A percentile compares a stretch with the other conserved stretches of the same genome.
These are phyloP conservation scores for Philopedon plagiatum DNA, from an alignment of 2,888 invertebrate genomes.

Conservation along the genomic window DNA sequence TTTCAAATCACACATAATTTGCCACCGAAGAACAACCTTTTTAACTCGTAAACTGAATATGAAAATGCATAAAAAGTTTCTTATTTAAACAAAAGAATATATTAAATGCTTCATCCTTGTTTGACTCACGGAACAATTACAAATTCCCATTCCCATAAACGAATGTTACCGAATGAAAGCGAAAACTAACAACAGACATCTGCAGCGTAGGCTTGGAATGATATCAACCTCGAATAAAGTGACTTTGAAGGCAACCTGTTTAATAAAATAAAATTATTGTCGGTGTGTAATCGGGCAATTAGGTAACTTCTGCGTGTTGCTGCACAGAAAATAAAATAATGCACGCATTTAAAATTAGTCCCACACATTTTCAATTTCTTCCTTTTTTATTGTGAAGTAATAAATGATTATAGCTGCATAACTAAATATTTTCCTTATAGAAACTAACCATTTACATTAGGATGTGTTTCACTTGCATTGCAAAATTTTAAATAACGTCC, in stretches of 20 bases:
- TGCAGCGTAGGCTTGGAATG: constrained; percentile 42
- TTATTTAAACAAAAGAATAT: constrained; percentile 42
- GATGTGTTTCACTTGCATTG: too few species aligned
- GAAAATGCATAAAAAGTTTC: constrained; percentile 29
- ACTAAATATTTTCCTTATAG: constrained; percentile 8
- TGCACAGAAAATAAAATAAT: constrained; percentile 7
- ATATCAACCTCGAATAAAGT: constrained; percentile 43
- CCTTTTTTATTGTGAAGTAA: constrained; percentile 10
- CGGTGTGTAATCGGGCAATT: constrained; percentile 22
- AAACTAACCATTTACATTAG: not conserved
- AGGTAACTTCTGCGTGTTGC: constrained; percentile 22
- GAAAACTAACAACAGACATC: constrained; percentile 39
- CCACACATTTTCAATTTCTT: constrained; percentile 24
- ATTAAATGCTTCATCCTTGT: constrained; percentile 37
- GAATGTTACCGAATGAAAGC: constrained; percentile 40
- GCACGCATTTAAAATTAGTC: constrained; percentile 9
- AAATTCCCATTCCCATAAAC: constrained; percentile 29
- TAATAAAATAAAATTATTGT: constrained; percentile 39
- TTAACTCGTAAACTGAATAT: constrained; percentile 8
- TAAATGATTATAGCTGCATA: constrained; percentile 16
- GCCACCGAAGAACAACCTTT: constrained; percentile 10
- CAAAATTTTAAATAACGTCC: too few species aligned
- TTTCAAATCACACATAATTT: constrained; percentile 13
- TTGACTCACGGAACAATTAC: constrained; percentile 26
- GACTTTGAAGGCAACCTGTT: constrained; percentile 42